Base-by-base conservation (phyloP, 2,113 vertebrate genomes). In the Zootoca vivipara region DNA sequence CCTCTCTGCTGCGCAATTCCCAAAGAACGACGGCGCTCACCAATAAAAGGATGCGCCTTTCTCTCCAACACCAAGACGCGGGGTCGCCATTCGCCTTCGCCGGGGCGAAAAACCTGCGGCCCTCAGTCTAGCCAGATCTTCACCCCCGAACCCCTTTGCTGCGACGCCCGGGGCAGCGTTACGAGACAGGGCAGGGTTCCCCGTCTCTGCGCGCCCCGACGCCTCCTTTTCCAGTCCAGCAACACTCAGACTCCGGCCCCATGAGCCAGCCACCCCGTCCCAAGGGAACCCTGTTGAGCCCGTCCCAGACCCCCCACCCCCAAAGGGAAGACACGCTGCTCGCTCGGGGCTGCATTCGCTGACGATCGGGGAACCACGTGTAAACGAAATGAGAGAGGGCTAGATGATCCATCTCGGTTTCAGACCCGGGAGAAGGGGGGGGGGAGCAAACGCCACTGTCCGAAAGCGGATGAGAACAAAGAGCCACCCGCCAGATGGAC, bases 401-500 rank as follows among this genome's bases (percentile, higher is more conserved):
- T 26, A 18, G 13, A 22, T 28, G 13, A 22, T 28, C 67, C 20
- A 65, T 6, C 52, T 38, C 28, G 28, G 10, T 46, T 33, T 26
- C 2, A 2, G 38, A 28, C 33, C 2, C 12, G 26, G 33, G 28
- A 13, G 18, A 42, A 52, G 3, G n/a, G 13, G 28, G 13, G 28
- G 35, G 9, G n/a, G 15, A 16, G 18, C 78, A 72, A 46, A 7
- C 15, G 40, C 24, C 2, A n/a, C 58, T 12, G 80, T 78, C 87
- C 62, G 58, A 69, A 56, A 67, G 38, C 73, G n/a, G 72, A 5
- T 7, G 72, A 75, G 81, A 83, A 88, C 87, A 87, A 87, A 87
- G 52, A 38, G 18, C 35, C 62, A 15, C n/a, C 52, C 62, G 72
- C 16, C 78, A 58, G 35, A 46, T 73, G 78, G 67, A 40, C 79